A percentile compares a stretch with the other conserved stretches of the same genome.
These are phyloP conservation scores for Deroptyus accipitrinus DNA, from an alignment of 2,113 vertebrate genomes.

Conservation along the genomic window DNA sequence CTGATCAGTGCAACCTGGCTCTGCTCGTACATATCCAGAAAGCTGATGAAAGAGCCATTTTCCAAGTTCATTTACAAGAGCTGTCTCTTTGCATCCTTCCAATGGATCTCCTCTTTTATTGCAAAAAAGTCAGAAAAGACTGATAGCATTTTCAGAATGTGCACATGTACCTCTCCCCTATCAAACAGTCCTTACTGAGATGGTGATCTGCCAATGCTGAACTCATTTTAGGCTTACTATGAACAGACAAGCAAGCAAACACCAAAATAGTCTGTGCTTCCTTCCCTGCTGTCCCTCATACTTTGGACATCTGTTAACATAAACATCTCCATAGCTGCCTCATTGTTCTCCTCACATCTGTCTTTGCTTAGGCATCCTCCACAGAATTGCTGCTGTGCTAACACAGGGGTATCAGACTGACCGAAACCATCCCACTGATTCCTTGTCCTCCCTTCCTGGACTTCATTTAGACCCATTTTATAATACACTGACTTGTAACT, in stretches of 20 bases:
- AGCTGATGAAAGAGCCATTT: not conserved
- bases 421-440: not conserved
- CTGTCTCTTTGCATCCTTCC: not conserved
- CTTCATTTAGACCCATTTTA: not conserved
- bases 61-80: not conserved
- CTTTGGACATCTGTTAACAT: not conserved
- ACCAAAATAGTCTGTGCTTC: not conserved
- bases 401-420: not conserved
- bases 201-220: not conserved
- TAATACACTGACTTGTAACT: accelerated
- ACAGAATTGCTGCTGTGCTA: not conserved
- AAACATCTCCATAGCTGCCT: not conserved
- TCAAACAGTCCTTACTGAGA: not conserved
- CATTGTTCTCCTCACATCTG: not conserved
- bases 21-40: not conserved
- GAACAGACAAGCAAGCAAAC: not conserved
- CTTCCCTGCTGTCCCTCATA: not conserved
- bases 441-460: not conserved
- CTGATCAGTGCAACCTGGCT: not conserved
- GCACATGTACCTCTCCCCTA: not conserved
- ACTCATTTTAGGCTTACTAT: not conserved
- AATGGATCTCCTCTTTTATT: not conserved
- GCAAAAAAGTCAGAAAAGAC: not conserved
- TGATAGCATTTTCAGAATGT: not conserved
- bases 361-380: not conserved